Percentiles rank a stretch among this genome's conserved stretches.
Evolutionary conservation across 2,113 vertebrate genomes (phyloP).

Genomic region (Sciurus niger): DNA sequence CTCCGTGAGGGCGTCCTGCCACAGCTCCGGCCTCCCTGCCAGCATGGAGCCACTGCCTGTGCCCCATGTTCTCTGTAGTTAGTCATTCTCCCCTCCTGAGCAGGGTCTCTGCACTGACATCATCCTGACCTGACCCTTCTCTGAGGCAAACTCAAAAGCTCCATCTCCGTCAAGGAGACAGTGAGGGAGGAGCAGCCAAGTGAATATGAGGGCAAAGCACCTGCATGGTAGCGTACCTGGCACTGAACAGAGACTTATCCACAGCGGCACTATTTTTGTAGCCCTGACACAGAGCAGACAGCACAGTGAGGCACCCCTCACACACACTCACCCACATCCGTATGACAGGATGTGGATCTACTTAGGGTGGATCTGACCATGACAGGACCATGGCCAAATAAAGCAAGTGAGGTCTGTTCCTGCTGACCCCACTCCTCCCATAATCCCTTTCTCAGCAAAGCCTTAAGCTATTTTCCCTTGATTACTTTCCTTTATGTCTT

Average conservation of each 20-base stretch:
- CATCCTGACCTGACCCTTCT: neutral
- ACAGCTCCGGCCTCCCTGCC: neutral
- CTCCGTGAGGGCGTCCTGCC: neutral
- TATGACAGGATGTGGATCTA: neutral
- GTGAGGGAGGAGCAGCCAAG: neutral
- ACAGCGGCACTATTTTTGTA: neutral
- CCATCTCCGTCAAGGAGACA: neutral
- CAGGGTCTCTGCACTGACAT: neutral
- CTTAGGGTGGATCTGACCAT: neutral
- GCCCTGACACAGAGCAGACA: neutral
- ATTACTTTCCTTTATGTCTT: neutral
- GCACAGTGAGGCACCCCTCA: neutral
- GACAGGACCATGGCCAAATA: neutral
- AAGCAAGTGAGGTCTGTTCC: neutral
- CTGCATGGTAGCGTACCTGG: neutral
- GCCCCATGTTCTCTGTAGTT: neutral
- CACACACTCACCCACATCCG: accelerated
- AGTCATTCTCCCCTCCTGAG: neutral
- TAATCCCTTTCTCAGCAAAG: neutral
- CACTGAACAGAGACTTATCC: neutral
- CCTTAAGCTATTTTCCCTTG: neutral
- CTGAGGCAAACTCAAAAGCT: neutral
- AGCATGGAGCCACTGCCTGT: neutral
- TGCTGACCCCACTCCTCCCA: neutral
- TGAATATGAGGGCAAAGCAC: neutral